Base-by-base conservation (phyloP, 2,888 invertebrate genomes). In the Drosophila infuscata region DNA sequence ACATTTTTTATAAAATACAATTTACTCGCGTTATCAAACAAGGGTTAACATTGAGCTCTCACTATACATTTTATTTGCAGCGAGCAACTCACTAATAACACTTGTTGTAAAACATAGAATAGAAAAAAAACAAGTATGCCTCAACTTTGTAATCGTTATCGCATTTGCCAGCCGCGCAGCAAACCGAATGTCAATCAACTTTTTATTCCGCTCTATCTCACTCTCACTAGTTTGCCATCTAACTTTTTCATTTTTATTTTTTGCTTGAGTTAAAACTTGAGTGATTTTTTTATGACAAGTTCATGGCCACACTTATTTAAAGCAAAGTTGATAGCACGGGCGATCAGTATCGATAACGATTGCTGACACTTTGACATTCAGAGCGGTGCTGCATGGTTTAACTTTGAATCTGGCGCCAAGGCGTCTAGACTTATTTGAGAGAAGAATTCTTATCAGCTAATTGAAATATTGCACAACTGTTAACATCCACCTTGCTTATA, bases 71-170 rank as follows among this genome's bases (percentile, higher is more conserved):
- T 48, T 36, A 3, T 46, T 61, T 65, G 30, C 20, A 62, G 51
- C 51, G n/a, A 33, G 15, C 7, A 38, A 9, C 15, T 72, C 66
- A 63, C 25, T n/a, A 56, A 38, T 15, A 11, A 51, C n/a, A 36
- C 43, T n/a, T 62, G 32, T 64, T 62, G 51, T 38, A 56, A 67
- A 46, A 43, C 36, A 54, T 29, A 43, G 35, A 62, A 54, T 29
- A 15, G 25, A 46, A 41, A 69, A 69, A 61, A 72, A 46, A 73
- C 76, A 69, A 57, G 54, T 59, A 46, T 68, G 67, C 66, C 36
- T 57, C 33, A 35, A 32, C 41, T 29, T 32, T 63, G 75, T 70
- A 80, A 89, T 87, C 81, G 85, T 88, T 88, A 89, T 89, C 88
- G 82, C 71, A 38, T 62, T 46, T 56, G 66, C 77, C 79, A 70